Evolutionary conservation across 2,797 vertebrate genomes (phyloP), one percentile per base, ranked within the genome.

Genomic region (Neosalanx taihuensis): DNA sequence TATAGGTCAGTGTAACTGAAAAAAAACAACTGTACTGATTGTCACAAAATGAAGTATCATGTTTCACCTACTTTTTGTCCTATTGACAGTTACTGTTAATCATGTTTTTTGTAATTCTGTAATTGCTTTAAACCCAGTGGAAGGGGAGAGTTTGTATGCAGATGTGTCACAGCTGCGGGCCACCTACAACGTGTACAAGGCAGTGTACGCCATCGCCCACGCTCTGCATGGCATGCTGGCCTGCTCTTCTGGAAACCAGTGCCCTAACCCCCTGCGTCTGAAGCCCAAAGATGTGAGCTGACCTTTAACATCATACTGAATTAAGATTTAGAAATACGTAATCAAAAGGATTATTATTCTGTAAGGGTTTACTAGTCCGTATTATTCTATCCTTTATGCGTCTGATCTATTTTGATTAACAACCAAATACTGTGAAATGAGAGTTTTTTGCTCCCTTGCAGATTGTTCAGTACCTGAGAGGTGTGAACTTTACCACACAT

Each of bases 161-260:
- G 83, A 85, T 63, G 83, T 86, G 33, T 83, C 80, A 33, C 82
- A 86, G 63, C 61, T 84, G 69, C 79, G 81, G 76, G 72, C 76
- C n/a, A 86, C 73, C 58, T 86, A 88, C 37, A 89, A 86, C 63
- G 84, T 89, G 33, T 88, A 88, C 64, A 88, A 82, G 72, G 85
- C 85, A 64, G 84, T 90, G 18, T 87, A 85, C 56, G 81, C 79
- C 18, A 76, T 86, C 51, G 84, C 88, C 12, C 67, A 88, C 70
- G 83, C 87, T 66, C 75, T 89, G 51, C 80, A 86, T 6, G 66
- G 87, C 69, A 86, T 87, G 79, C 41, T 83, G 31, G 58, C 20
- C 65, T 88, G 86, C 73, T 73, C 83, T 65, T 20, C 72, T 37
- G 61, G 80, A 59, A 76, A 79, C 67, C 58, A 41, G 49, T 86